Evolutionary conservation across 1,140 invertebrate genomes (phyloP).

Genomic region (Nasonia vitripennis): DNA sequence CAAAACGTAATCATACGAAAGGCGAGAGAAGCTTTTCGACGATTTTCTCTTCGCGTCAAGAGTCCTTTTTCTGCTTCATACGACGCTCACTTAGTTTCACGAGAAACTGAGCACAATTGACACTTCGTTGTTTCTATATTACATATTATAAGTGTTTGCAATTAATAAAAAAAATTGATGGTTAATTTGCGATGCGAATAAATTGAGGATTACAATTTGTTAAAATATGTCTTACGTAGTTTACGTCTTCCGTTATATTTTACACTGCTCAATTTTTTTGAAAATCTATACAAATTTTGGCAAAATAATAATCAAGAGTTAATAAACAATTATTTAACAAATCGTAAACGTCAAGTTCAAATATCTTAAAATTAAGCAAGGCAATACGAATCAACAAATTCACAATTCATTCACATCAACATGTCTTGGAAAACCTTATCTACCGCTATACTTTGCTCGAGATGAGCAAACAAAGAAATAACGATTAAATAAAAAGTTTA

Average conservation of each 20-base stretch:
- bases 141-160: slow-evolving; percentile 23
- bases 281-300: slow-evolving; percentile 25
- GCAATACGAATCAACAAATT: slow-evolving; percentile 42
- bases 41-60: not conserved
- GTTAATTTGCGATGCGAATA: slow-evolving; percentile 38
- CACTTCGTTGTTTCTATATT: slow-evolving; percentile 29
- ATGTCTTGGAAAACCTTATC: slow-evolving; percentile 39
- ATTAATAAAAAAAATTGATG: slow-evolving; percentile 29
- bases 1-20: slow-evolving; percentile 26
- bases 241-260: not conserved
- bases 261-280: slow-evolving; percentile 6
- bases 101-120: slow-evolving; percentile 48
- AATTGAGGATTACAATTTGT: slow-evolving; percentile 14
- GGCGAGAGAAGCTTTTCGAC: slow-evolving; percentile 27
- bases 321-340: slow-evolving; percentile 34
- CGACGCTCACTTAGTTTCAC: slow-evolving; percentile 23
- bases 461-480: slow-evolving; percentile 34
- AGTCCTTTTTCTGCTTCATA: slow-evolving; percentile 21
- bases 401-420: slow-evolving; percentile 46
- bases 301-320: not conserved
- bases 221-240: not conserved
- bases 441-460: slow-evolving; percentile 29
- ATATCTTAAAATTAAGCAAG: slow-evolving; percentile 44
- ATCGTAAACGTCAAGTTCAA: slow-evolving; percentile 26
- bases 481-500: slow-evolving; percentile 44